Evolutionary conservation across 2,113 vertebrate species (phyloP), one percentile per base, ranked within the genome.

Genomic region (Girardinichthys multiradiatus): DNA sequence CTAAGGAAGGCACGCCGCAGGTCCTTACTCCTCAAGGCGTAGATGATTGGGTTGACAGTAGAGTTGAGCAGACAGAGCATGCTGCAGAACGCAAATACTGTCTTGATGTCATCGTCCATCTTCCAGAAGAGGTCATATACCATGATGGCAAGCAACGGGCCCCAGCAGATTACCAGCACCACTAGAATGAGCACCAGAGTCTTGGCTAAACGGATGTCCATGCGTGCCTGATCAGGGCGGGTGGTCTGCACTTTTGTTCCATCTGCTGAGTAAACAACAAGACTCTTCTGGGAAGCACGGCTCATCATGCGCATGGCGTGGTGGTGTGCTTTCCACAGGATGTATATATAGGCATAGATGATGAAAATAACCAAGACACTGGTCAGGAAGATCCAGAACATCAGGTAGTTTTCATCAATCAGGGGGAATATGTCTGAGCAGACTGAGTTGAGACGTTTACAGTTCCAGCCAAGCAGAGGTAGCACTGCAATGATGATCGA

Each of bases 51-150:
- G 90, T 99, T 99, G 84, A 99, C 96, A 28, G 97, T 99, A 64
- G 98, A 99, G 93, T 99, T 99, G 89, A 99, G 94, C 89, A 99
- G 94, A 90, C 97, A 98, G 80, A 99, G 97, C 96, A 99, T 98
- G 90, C 95, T 96, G 92, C 97, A 98, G 95, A 99, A 99, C 0
- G 98, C 98, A 90, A 99, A 99, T 72, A 99, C 94, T 26, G 97
- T 99, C 95, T 99, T 99, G 88, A 97, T 94, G 80, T 97, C 96
- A 84, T 99, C 96, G 76, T 97, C 97, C 96, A 99, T 98, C 93
- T 93, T 96, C 93, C 98, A 98, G 92, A 99, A 99, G 88, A 99
- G 97, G 80, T 99, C 98, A 0, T 99, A 99, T 48, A 99, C 96
- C 98, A 99, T 99, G 91, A 99, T 99, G n/a, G 96, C 96, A 0